Conservation (phyloP, 2,888 invertebrate species). For the Cyrtodaria siliqua region DNA sequence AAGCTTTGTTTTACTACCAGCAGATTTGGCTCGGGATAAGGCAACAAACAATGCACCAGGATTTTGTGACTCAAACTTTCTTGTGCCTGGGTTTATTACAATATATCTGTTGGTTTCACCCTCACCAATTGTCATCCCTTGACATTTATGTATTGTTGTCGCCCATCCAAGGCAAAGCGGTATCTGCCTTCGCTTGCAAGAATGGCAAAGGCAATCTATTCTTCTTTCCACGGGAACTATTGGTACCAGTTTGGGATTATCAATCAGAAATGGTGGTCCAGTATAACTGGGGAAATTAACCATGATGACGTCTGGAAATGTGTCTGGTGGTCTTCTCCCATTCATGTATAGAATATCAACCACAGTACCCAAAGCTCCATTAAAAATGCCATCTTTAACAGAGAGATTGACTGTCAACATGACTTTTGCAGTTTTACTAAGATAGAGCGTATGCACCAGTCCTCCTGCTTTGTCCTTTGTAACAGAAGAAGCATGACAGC, state of each 20-base stretch:
- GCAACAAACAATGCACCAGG: constrained; percentile 64
- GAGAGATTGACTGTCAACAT: constrained; percentile 8
- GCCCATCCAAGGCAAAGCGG: constrained; percentile 59
- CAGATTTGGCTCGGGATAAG: constrained; percentile 52
- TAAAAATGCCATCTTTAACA: constrained; percentile 58
- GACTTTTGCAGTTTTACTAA: neutral
- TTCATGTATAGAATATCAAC: constrained; percentile 22
- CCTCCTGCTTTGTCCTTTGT: neutral
- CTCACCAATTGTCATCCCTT: constrained; percentile 58
- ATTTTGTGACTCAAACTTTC: constrained; percentile 56
- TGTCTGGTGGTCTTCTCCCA: neutral
- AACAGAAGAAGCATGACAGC: neutral
- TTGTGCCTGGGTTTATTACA: constrained; percentile 43
- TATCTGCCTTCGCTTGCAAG: constrained; percentile 50
- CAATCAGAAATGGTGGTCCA: constrained; percentile 48
- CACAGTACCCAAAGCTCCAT: constrained; percentile 58
- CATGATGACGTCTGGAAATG: constrained; percentile 33
- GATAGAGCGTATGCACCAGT: neutral
- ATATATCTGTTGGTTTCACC: constrained; percentile 32
- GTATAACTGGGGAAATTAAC: constrained; percentile 55
- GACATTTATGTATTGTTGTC: constrained; percentile 52
- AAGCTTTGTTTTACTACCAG: constrained; percentile 25
- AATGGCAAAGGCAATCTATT: constrained; percentile 48
- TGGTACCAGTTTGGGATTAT: constrained; percentile 41
- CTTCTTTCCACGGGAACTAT: constrained; percentile 53